Evolutionary conservation across 2,888 invertebrate species (phyloP).

Genomic region (Amphipoea lucens): DNA sequence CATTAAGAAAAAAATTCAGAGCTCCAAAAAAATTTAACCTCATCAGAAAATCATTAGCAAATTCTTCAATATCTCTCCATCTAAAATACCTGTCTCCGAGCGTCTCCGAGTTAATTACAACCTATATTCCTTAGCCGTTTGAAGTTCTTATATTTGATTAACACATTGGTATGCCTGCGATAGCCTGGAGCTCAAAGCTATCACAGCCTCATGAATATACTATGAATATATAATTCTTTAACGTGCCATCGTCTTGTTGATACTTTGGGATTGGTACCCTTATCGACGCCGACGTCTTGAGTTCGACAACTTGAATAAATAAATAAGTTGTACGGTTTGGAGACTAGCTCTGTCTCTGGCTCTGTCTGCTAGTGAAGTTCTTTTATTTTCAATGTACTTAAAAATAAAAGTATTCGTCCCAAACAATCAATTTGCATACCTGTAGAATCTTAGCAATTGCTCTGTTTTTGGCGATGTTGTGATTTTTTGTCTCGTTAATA

Average conservation of each 20-base stretch:
- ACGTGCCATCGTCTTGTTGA: slow-evolving; percentile 31
- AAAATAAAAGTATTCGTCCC: neutral
- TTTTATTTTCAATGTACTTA: neutral
- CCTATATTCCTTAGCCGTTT: slow-evolving; percentile 31
- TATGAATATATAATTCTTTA: slow-evolving; percentile 65
- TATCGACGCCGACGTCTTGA: slow-evolving; percentile 28
- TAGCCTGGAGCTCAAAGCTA: slow-evolving; percentile 44
- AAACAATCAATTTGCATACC: slow-evolving; percentile 2
- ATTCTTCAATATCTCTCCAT: slow-evolving; percentile 16
- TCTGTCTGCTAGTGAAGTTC: neutral
- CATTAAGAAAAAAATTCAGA: slow-evolving; percentile 8
- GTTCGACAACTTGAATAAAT: slow-evolving; percentile 9
- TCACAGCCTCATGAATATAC: slow-evolving; percentile 62
- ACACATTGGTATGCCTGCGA: slow-evolving; percentile 57
- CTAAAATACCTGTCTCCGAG: slow-evolving; percentile 2
- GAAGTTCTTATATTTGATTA: slow-evolving; percentile 61
- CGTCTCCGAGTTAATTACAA: slow-evolving; percentile 40
- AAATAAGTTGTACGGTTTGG: slow-evolving; percentile 12
- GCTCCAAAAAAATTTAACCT: slow-evolving; percentile 8
- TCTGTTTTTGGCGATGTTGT: neutral
- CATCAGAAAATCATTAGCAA: slow-evolving; percentile 39
- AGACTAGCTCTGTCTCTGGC: neutral
- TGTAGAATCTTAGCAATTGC: neutral
- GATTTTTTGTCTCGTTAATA: too few relatives aligned
- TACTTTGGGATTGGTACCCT: slow-evolving; percentile 32